A percentile compares a stretch with the other conserved stretches of the same genome.
Evolutionary conservation across 2,113 vertebrate genomes (phyloP).

Genomic region (Thunnus thynnus): DNA sequence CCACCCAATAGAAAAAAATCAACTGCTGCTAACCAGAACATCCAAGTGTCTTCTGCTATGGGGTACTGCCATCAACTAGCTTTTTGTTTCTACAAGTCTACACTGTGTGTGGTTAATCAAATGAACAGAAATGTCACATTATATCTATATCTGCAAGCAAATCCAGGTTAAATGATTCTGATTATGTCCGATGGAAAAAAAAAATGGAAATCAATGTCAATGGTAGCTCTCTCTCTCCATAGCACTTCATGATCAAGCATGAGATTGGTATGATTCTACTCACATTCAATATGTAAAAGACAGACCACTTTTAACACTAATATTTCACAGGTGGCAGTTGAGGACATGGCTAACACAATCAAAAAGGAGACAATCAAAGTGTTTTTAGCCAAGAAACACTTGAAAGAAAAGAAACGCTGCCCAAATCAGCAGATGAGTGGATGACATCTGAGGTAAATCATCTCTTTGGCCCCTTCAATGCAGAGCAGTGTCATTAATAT

Average conservation of each 20-base stretch:
- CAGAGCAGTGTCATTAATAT: slow-evolving; percentile 27
- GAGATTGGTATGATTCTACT: slow-evolving; percentile 17
- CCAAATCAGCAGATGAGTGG: slow-evolving; percentile 40
- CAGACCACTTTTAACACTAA: slow-evolving; percentile 7
- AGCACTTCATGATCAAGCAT: slow-evolving; percentile 19
- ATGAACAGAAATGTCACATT: neutral
- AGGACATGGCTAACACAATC: slow-evolving; percentile 2
- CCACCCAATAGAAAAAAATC: slow-evolving; percentile 10
- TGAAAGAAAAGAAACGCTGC: neutral
- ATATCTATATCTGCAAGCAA: slow-evolving; percentile 16
- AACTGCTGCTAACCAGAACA: slow-evolving; percentile 26
- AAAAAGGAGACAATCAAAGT: slow-evolving; percentile 8
- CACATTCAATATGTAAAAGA: slow-evolving; percentile 38
- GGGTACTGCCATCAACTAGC: neutral
- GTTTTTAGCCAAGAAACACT: slow-evolving; percentile 17
- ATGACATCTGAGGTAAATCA: slow-evolving; percentile 53
- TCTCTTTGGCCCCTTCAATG: slow-evolving; percentile 56
- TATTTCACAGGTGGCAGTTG: slow-evolving; percentile 30
- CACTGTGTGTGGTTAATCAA: neutral
- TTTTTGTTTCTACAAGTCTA: slow-evolving; percentile 12
- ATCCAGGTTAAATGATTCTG: neutral
- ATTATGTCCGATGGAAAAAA: neutral
- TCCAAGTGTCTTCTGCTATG: neutral
- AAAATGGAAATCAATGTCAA: neutral
- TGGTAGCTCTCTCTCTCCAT: neutral